These are phyloP conservation scores for Drosophila infuscata DNA, from an alignment of 2,888 invertebrate species.

Conservation along the genomic window DNA sequence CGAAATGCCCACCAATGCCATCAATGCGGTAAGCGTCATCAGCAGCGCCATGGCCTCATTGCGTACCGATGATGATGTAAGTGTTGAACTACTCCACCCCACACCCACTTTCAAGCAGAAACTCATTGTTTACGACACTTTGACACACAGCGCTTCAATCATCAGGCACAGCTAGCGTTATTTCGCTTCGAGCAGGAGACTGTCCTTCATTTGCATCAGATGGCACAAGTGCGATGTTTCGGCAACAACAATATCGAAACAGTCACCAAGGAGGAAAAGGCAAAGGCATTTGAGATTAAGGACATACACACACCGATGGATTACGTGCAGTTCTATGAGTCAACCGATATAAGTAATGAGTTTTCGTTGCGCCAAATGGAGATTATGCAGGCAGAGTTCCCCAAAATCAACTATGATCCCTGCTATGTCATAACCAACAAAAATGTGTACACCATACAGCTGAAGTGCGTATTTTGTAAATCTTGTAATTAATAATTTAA, in stretches of 20 bases:
- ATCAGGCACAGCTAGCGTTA: conserved; percentile 78
- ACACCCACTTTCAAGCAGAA: background rate
- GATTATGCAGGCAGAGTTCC: conserved; percentile 84
- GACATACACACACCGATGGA: conserved; percentile 83
- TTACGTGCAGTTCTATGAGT: conserved; percentile 83
- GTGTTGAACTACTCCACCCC: conserved; percentile 15
- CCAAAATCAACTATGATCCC: conserved; percentile 84
- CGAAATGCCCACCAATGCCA: conserved; percentile 72
- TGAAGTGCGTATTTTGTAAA: conserved; percentile 70
- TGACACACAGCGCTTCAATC: conserved; percentile 81
- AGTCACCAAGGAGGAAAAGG: conserved; percentile 80
- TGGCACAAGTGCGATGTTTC: conserved; percentile 75
- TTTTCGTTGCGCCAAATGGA: conserved; percentile 83
- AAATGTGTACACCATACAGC: conserved; percentile 84
- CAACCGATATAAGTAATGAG: conserved; percentile 71
- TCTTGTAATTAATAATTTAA: background rate
- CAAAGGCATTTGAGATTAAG: conserved; percentile 81
- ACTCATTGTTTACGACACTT: background rate
- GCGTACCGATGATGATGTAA: conserved; percentile 83
- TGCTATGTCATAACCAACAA: conserved; percentile 85
- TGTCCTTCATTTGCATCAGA: conserved; percentile 84
- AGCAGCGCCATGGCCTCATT: conserved; percentile 85
- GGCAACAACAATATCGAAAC: conserved; percentile 57
- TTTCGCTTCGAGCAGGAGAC: conserved; percentile 84
- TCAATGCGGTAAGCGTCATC: conserved; percentile 84